Base-by-base conservation (phyloP, 2,888 invertebrate species). In the Phania funesta region DNA sequence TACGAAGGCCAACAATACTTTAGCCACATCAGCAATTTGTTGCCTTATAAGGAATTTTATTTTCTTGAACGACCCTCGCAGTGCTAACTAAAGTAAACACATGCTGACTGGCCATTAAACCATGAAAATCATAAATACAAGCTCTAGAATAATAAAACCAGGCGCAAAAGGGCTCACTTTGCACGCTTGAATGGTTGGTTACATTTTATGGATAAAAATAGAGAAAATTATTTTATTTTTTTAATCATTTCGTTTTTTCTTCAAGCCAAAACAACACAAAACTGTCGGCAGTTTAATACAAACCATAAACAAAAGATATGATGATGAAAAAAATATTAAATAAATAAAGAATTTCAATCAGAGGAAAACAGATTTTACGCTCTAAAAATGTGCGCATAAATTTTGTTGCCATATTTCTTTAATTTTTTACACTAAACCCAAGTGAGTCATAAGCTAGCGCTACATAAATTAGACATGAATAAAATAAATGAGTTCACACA, bases 121-220 rank as follows among this genome's bases (percentile, higher is more conserved):
- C 62, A 70, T 64, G 11, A 35, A 64, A 64, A 44, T 52, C 76
- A 68, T 77, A 77, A 77, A 62, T 24, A 62, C 46, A 11, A 70
- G 16, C 16, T 4, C 44, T 26, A 29, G 26, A 62, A 62, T 16
- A 74, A 64, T 16, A 74, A 64, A 26, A 32, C n/a, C 64, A 54
- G 64, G 44, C 74, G 56, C 54, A 35, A 46, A 70, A 77, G 58
- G 77, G 54, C 9, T 64, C 44, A 70, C 16, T 74, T 77, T 62
- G 16, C n/a, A 68, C 52, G 76, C 41, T 35, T 62, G 62, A 62
- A 60, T 68, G 77, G 46, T 32, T 70, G 68, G 26, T 18, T 70
- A 68, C 35, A 54, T 70, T 67, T 71, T 46, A 35, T 64, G 54
- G 41, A 50, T 54, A 64, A 32, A 54, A 54, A 64, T 16, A 54